Evolutionary conservation across 2,113 vertebrate species (phyloP).

Genomic region (Microcebus murinus): DNA sequence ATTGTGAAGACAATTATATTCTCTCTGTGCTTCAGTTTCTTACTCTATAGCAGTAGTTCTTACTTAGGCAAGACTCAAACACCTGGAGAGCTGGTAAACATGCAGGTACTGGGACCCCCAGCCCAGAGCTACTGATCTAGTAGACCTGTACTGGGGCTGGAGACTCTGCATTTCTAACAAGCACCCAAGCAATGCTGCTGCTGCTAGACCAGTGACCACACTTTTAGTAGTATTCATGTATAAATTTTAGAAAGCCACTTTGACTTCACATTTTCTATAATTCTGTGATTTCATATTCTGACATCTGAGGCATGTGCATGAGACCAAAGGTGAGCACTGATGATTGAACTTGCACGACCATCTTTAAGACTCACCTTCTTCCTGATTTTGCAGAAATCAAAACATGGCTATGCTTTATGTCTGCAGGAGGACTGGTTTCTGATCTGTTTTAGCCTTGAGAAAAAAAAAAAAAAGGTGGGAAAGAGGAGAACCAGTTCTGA

Average conservation of each 20-base stretch:
- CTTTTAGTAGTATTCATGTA: neutral
- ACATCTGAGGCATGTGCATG: neutral
- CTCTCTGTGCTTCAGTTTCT: constrained; percentile 30
- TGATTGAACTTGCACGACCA: neutral
- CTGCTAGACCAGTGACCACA: neutral
- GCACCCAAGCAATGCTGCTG: neutral
- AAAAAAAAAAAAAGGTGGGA: neutral
- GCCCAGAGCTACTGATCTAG: neutral
- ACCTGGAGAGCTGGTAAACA: neutral
- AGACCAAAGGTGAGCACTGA: neutral
- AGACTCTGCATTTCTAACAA: constrained; percentile 20
- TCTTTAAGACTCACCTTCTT: neutral
- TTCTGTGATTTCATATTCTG: constrained; percentile 10
- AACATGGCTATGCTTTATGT: neutral
- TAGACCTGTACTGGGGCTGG: too few species aligned
- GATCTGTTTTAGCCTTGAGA: constrained; percentile 10
- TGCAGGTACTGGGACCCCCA: neutral
- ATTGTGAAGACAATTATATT: neutral
- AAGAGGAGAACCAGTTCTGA: constrained; percentile 25
- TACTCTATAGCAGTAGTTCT: neutral
- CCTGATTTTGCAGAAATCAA: neutral
- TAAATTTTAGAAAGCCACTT: constrained; percentile 13
- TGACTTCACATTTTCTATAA: neutral
- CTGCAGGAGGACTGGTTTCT: neutral
- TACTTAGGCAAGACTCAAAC: neutral